Conservation (phyloP, 2,113 vertebrate species). For the Tympanuchus pallidicinctus region DNA sequence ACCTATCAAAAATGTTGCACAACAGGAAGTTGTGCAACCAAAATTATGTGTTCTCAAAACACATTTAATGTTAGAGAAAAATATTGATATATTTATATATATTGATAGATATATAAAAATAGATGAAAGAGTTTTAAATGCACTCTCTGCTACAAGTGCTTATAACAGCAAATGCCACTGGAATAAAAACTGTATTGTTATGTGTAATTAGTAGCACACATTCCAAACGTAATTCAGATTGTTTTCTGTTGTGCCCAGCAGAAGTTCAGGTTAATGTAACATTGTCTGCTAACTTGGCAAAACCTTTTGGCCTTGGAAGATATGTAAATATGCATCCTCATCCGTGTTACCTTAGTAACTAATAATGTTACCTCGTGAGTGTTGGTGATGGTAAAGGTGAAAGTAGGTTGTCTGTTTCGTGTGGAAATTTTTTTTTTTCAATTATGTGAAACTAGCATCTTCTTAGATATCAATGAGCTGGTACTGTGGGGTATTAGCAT, state of each 20-base stretch:
- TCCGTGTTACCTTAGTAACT: constrained; percentile 81
- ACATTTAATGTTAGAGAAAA: background rate
- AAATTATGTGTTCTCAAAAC: background rate
- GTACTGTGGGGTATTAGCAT: background rate
- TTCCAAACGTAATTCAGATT: constrained; percentile 25
- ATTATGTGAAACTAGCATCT: background rate
- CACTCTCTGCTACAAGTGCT: background rate
- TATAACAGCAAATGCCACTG: background rate
- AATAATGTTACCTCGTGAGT: constrained; percentile 67
- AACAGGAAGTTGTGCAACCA: background rate
- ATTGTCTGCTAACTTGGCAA: constrained; percentile 69
- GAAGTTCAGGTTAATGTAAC: constrained; percentile 71
- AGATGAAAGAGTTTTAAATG: background rate
- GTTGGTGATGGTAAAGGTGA: constrained; percentile 71
- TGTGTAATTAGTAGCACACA: background rate
- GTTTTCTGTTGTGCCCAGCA: constrained; percentile 58
- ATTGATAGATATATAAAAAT: background rate
- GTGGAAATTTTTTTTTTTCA: constrained; percentile 25
- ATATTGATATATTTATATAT: background rate
- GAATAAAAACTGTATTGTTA: background rate
- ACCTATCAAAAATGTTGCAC: background rate
- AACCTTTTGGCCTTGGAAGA: constrained; percentile 77
- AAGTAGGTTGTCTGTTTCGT: constrained; percentile 63
- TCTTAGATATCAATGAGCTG: background rate
- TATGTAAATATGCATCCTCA: constrained; percentile 70